Conservation (phyloP, 2,797 vertebrate species). For the Caiman crocodilus region DNA sequence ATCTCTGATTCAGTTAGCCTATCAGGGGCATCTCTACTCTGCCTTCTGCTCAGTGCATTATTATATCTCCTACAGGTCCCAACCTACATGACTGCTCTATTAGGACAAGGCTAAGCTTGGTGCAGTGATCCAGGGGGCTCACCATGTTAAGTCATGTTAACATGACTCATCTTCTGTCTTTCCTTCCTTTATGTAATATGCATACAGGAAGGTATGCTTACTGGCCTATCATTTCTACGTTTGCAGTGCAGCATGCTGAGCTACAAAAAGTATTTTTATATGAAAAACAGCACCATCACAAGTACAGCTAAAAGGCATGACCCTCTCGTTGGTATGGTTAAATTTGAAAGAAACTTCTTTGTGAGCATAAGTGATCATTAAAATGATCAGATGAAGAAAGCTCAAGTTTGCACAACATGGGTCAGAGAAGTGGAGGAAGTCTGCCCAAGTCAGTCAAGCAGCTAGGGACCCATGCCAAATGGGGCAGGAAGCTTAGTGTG, state of each 20-base stretch:
- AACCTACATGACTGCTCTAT: neutral
- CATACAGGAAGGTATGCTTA: neutral
- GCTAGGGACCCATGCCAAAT: too few relatives aligned
- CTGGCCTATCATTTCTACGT: neutral
- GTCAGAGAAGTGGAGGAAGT: too few relatives aligned
- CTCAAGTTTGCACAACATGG: too few relatives aligned
- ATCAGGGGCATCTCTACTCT: too few relatives aligned
- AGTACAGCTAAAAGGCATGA: neutral
- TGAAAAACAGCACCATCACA: neutral
- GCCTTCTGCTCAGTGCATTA: too few relatives aligned
- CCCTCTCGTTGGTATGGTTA: neutral
- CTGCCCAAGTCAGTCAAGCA: too few relatives aligned
- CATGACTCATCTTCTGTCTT: neutral
- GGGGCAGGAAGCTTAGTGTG: too few relatives aligned
- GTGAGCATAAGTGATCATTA: too few relatives aligned
- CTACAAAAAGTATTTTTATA: neutral
- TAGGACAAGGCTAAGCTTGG: neutral
- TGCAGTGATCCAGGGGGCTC: neutral
- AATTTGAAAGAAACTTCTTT: neutral
- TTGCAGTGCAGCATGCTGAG: neutral
- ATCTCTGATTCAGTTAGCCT: too few relatives aligned
- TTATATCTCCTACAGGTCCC: neutral
- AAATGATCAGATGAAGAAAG: too few relatives aligned
- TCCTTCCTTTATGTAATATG: neutral
- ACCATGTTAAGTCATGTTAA: neutral